Evolutionary conservation across 2,113 vertebrate genomes (phyloP).

Genomic region (Calidris pygmaea): DNA sequence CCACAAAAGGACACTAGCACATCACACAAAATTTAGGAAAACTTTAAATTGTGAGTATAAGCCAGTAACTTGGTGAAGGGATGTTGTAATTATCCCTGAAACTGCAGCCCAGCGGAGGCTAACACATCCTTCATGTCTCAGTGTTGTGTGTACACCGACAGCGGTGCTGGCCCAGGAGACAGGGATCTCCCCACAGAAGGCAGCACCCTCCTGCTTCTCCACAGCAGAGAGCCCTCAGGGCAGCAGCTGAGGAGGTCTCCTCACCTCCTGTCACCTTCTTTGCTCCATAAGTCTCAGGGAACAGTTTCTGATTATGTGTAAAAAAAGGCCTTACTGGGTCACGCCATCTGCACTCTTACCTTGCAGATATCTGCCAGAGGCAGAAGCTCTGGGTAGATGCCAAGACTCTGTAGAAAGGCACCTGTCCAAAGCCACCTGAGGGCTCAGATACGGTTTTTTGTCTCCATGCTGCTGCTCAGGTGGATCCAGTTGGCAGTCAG

Average conservation of each 20-base stretch:
- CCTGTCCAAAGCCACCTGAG: accelerated
- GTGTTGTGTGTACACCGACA: not conserved
- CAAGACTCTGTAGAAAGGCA: not conserved
- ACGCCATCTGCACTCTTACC: accelerated
- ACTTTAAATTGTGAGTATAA: not conserved
- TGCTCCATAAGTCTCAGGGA: accelerated
- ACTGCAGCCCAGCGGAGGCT: not conserved
- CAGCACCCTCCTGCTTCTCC: not conserved
- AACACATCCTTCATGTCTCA: not conserved
- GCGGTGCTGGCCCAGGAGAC: not conserved
- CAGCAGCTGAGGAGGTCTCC: not conserved
- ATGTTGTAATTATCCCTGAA: not conserved
- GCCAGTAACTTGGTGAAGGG: not conserved
- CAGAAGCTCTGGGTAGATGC: not conserved
- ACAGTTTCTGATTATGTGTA: not conserved
- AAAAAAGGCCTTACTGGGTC: not conserved
- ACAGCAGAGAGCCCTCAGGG: accelerated
- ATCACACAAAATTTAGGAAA: not conserved
- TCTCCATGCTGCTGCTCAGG: not conserved
- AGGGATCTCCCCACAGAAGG: not conserved
- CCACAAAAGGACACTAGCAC: not conserved
- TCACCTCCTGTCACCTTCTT: not conserved
- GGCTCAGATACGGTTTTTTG: not conserved
- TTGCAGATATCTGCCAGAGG: not conserved
- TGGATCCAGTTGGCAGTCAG: not conserved